Conservation (phyloP, 2,113 vertebrate genomes). For the Oxyruncus cristatus region DNA sequence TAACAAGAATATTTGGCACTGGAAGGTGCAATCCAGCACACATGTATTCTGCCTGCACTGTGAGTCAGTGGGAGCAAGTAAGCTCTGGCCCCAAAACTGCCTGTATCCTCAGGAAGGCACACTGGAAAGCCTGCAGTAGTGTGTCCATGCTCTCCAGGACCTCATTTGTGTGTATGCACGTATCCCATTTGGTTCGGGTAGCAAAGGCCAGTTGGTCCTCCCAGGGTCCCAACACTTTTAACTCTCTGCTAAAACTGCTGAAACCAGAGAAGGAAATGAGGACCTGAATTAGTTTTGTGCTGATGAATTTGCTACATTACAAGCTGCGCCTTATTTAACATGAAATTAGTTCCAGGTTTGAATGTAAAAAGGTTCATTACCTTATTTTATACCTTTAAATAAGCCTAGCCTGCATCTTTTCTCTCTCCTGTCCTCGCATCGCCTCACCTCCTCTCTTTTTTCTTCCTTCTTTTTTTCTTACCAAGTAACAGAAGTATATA, state of each 20-base stretch:
- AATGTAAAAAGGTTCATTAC: background rate
- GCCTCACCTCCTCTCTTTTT: too few species aligned
- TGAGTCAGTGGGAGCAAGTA: background rate
- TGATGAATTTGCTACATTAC: background rate
- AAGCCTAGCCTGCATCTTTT: background rate
- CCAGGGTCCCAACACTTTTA: background rate
- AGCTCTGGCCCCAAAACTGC: background rate
- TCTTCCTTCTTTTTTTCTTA: background rate
- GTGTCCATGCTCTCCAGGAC: background rate
- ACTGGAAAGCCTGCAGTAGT: background rate
- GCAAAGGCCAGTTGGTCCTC: background rate
- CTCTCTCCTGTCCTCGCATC: too few species aligned
- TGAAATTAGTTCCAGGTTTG: background rate
- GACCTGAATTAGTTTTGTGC: background rate
- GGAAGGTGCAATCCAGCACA: background rate
- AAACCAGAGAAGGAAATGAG: background rate
- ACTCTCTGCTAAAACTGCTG: background rate
- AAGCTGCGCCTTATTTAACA: background rate
- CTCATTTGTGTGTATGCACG: accelerated
- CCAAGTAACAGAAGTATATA: background rate
- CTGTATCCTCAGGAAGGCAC: background rate
- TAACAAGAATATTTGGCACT: background rate
- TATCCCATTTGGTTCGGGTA: background rate
- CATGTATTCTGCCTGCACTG: background rate
- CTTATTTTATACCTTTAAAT: background rate